Evolutionary conservation across 2,113 vertebrate species (phyloP).

Genomic region (Rhinoderma darwinii): DNA sequence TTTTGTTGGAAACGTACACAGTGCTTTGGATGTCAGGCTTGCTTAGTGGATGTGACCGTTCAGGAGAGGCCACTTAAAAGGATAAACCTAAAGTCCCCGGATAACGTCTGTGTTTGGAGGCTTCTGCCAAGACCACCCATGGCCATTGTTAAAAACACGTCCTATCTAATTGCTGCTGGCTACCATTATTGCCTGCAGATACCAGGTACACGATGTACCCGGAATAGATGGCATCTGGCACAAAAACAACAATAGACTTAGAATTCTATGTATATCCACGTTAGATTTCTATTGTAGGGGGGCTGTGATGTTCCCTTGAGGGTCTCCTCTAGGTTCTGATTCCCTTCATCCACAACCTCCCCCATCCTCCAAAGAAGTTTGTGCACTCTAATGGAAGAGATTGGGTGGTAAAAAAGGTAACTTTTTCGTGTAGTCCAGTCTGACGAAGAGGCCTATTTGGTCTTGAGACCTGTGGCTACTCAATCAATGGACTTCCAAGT

Average conservation of each 20-base stretch:
- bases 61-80: constrained; percentile 34
- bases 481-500: not conserved
- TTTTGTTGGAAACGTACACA: constrained; percentile 38
- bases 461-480: not conserved
- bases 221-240: not conserved
- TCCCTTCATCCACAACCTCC: not conserved
- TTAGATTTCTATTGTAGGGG: not conserved
- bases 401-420: not conserved
- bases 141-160: not conserved
- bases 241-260: not conserved
- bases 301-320: not conserved
- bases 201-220: constrained; percentile 13
- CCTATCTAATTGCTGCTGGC: not conserved
- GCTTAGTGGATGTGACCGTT: constrained; percentile 36
- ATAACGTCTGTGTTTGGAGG: not conserved
- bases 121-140: constrained; percentile 3
- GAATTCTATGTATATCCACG: not conserved
- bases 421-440: no score
- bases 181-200: not conserved
- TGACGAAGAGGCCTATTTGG: not conserved
- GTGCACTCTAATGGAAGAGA: not conserved
- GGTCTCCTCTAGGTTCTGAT: not conserved
- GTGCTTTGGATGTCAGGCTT: constrained; percentile 20
- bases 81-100: constrained; percentile 4
- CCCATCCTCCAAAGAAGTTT: not conserved